Conservation (phyloP, 37 sponge, comb jelly and placozoan genomes). For the Eunapius fragilis region DNA sequence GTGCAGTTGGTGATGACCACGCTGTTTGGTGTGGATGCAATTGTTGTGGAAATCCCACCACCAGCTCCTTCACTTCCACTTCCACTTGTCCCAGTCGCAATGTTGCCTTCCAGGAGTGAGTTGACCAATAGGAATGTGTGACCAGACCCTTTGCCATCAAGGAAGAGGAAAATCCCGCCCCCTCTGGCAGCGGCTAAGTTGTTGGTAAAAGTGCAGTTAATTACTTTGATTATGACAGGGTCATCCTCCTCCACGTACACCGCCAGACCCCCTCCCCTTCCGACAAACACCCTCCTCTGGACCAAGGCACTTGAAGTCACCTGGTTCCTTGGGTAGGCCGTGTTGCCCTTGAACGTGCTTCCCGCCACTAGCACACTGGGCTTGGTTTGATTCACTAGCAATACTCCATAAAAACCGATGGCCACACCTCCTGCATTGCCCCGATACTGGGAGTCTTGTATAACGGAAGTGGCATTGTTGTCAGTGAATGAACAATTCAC, state of each 20-base stretch:
- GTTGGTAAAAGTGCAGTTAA: slow-evolving; percentile 10
- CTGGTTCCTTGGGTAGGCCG: not conserved
- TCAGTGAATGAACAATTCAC: not conserved
- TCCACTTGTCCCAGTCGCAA: not conserved
- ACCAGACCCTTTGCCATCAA: not conserved
- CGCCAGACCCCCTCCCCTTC: slow-evolving; percentile 15
- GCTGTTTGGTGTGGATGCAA: not conserved
- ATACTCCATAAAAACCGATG: not conserved
- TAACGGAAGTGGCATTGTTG: slow-evolving; percentile 8
- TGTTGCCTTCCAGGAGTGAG: not conserved
- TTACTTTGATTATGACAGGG: not conserved
- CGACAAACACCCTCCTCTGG: not conserved
- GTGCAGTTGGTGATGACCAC: too few species aligned
- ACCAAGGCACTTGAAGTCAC: not conserved
- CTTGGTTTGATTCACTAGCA: not conserved
- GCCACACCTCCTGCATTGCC: slow-evolving; percentile 17
- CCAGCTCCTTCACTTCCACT: not conserved
- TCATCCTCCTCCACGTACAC: not conserved
- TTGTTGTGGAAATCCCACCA: not conserved
- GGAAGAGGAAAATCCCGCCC: slow-evolving; percentile 22
- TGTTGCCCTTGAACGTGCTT: slow-evolving; percentile 20
- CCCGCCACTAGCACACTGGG: not conserved
- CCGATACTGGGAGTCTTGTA: not conserved
- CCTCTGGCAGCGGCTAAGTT: slow-evolving; percentile 17
- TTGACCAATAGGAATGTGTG: not conserved